A percentile compares a stretch with the other conserved stretches of the same genome.
Conservation (phyloP, 2,797 vertebrate species). For the Siniperca scherzeri region DNA sequence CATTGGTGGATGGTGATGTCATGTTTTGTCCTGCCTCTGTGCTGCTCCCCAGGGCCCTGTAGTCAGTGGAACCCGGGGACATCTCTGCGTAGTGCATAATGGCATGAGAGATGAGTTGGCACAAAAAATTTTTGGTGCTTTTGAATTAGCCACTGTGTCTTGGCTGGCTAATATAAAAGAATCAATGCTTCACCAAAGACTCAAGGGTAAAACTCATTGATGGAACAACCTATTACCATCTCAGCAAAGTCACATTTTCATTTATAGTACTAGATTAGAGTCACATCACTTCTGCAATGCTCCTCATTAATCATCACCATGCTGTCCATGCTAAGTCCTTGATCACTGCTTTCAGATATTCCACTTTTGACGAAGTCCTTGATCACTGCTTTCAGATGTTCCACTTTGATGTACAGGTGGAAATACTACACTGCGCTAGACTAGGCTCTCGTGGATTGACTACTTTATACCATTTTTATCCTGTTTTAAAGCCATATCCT, state of each 20-base stretch:
- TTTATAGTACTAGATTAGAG: constrained; percentile 31
- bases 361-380: constrained; percentile 22
- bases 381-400: too few species aligned
- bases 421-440: too few species aligned
- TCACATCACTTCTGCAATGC: constrained; percentile 36
- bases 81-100: constrained; percentile 66
- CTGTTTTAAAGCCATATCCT: too few species aligned
- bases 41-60: constrained; percentile 64
- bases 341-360: constrained; percentile 47
- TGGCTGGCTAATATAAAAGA: constrained; percentile 58
- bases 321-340: constrained; percentile 41
- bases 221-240: constrained; percentile 34
- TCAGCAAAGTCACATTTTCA: constrained; percentile 58
- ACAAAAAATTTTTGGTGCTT: constrained; percentile 55
- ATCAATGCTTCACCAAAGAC: constrained; percentile 65
- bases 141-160: constrained; percentile 53
- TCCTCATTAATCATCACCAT: constrained; percentile 36
- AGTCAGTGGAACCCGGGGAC: constrained; percentile 69
- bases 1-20: constrained; percentile 70
- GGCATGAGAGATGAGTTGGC: constrained; percentile 63
- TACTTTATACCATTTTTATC: too few species aligned
- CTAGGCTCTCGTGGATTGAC: too few species aligned
- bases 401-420: too few species aligned
- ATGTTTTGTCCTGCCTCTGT: constrained; percentile 56
- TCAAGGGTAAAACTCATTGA: constrained; percentile 62